Conservation (phyloP, 1,140 invertebrate species). For the Penaeus japonicus region DNA sequence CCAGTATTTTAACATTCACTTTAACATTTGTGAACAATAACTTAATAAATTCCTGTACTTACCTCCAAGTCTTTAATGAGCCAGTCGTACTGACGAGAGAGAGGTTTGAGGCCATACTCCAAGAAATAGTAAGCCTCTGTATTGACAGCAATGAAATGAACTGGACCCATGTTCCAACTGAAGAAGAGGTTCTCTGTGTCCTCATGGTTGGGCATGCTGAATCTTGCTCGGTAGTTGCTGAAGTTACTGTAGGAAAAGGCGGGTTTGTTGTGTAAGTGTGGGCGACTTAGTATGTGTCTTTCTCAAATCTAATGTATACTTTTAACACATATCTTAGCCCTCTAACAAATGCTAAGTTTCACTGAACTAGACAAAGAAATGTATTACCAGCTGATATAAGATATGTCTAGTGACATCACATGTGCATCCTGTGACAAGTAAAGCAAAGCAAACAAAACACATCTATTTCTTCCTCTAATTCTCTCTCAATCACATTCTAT, state of each 20-base stretch:
- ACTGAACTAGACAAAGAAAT: too few species aligned
- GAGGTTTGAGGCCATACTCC: slow-evolving; percentile 84
- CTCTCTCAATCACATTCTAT: not conserved
- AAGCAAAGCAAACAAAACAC: not conserved
- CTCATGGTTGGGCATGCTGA: slow-evolving; percentile 53
- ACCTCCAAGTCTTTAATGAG: slow-evolving; percentile 79
- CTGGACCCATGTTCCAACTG: slow-evolving; percentile 90
- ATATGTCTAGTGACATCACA: too few species aligned
- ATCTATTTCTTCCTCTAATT: not conserved
- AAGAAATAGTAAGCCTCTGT: slow-evolving; percentile 96
- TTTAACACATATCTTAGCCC: too few species aligned
- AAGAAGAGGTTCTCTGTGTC: slow-evolving; percentile 75
- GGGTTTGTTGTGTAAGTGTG: not conserved
- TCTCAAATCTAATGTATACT: not conserved
- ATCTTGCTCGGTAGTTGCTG: slow-evolving; percentile 80
- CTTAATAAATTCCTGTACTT: slow-evolving; percentile 61
- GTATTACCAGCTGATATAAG: too few species aligned
- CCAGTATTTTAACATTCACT: not conserved
- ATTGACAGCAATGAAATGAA: slow-evolving; percentile 86
- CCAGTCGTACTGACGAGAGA: slow-evolving; percentile 90
- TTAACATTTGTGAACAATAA: not conserved
- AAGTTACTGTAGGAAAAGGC: slow-evolving; percentile 77
- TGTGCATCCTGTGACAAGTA: not conserved
- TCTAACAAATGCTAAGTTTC: too few species aligned
- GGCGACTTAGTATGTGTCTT: not conserved